These are phyloP conservation scores for Digitonthophagus gazella DNA, from an alignment of 2,888 invertebrate genomes.

Conservation along the genomic window DNA sequence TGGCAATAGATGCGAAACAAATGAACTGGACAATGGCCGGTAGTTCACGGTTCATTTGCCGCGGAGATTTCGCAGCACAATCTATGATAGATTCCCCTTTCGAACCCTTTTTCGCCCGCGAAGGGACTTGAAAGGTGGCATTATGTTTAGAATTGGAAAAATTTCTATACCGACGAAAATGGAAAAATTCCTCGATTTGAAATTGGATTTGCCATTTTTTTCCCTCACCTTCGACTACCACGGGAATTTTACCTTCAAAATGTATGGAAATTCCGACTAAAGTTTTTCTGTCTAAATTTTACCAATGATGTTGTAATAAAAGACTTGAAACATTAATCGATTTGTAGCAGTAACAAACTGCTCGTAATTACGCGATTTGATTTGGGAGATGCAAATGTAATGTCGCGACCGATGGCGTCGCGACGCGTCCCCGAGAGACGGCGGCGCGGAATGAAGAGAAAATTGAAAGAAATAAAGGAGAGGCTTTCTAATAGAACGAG, in stretches of 20 bases:
- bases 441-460: slow-evolving; percentile 54
- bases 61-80: slow-evolving; percentile 31
- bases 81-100: slow-evolving; percentile 22
- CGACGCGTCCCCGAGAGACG: slow-evolving; percentile 38
- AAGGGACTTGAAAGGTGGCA: slow-evolving; percentile 9
- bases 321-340: too few species aligned
- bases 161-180: slow-evolving; percentile 5
- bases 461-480: slow-evolving; percentile 54
- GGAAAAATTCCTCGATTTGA: slow-evolving; percentile 4
- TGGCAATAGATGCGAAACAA: slow-evolving; percentile 44
- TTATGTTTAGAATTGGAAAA: slow-evolving; percentile 17
- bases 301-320: too few species aligned
- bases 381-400: neutral
- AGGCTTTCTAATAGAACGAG: slow-evolving; percentile 48
- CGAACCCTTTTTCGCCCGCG: slow-evolving; percentile 13
- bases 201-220: slow-evolving; percentile 7
- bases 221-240: neutral
- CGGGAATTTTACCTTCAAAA: too few species aligned
- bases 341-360: too few species aligned
- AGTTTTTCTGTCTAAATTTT: too few species aligned
- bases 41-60: slow-evolving; percentile 46
- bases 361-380: neutral
- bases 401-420: neutral
- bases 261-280: too few species aligned
- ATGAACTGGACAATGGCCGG: slow-evolving; percentile 49